Conservation (phyloP, 2,113 vertebrate species). For the Excalfactoria chinensis region DNA sequence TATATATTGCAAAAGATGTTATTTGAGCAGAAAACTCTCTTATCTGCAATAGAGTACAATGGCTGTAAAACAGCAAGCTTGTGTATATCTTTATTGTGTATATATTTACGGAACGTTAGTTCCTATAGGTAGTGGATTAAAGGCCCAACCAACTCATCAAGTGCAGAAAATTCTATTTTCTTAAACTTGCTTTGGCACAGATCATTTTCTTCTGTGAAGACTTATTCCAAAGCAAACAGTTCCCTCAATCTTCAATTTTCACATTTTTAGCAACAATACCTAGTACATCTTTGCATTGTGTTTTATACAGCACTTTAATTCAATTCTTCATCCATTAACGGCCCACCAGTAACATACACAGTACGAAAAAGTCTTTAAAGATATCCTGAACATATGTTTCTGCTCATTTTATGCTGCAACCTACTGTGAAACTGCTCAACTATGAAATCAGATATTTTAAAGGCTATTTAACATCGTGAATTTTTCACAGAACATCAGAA, state of each 20-base stretch:
- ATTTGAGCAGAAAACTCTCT: not conserved
- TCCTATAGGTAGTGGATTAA: constrained; percentile 7
- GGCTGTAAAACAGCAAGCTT: not conserved
- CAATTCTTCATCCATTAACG: constrained; percentile 17
- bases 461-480: constrained; percentile 28
- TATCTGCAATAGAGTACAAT: not conserved
- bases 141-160: not conserved
- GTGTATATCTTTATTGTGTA: not conserved
- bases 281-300: not conserved
- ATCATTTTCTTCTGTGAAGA: not conserved
- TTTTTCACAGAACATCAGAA: constrained; percentile 19
- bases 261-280: not conserved
- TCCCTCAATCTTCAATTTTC: constrained; percentile 1
- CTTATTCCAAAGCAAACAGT: not conserved
- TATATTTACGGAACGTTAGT: constrained; percentile 2
- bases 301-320: constrained; percentile 17
- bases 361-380: not conserved
- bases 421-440: constrained; percentile 13
- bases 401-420: not conserved
- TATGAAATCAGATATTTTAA: constrained; percentile 48
- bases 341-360: not conserved
- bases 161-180: not conserved
- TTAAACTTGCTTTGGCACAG: not conserved
- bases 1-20: not conserved
- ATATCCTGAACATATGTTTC: constrained; percentile 22